Evolutionary conservation across 2,888 invertebrate genomes (phyloP).

Genomic region (Serrognathus titanus): DNA sequence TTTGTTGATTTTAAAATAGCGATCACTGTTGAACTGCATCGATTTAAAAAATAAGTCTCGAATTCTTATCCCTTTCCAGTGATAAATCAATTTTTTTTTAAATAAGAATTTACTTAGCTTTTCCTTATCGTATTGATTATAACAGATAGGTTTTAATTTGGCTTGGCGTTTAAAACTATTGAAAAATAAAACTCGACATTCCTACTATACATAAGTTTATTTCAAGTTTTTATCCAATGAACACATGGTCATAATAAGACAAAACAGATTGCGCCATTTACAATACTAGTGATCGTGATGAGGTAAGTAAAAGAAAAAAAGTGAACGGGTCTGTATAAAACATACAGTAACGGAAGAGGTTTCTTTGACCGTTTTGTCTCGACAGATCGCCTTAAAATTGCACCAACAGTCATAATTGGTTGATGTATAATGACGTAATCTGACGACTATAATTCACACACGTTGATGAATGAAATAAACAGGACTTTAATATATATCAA

Average conservation of each 20-base stretch:
- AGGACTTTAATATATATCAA: slow-evolving; percentile 44
- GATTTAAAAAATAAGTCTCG: too few relatives aligned
- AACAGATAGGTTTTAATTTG: too few relatives aligned
- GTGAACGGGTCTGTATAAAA: slow-evolving; percentile 16
- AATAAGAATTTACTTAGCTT: too few relatives aligned
- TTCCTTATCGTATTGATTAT: too few relatives aligned
- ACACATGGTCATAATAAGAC: slow-evolving; percentile 47
- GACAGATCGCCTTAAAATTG: slow-evolving; percentile 30
- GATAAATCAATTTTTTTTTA: too few relatives aligned
- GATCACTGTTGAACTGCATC: too few relatives aligned
- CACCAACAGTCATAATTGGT: slow-evolving; percentile 45
- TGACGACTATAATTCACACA: slow-evolving; percentile 33
- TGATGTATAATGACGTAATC: slow-evolving; percentile 48
- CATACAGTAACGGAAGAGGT: too few relatives aligned
- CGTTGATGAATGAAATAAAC: slow-evolving; percentile 24
- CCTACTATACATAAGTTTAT: slow-evolving; percentile 38
- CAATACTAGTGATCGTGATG: slow-evolving; percentile 32
- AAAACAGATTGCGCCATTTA: slow-evolving; percentile 47
- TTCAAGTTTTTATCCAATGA: slow-evolving; percentile 48
- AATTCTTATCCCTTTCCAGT: too few relatives aligned
- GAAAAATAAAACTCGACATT: neutral
- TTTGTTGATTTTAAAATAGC: too few relatives aligned
- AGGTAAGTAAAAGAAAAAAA: slow-evolving; percentile 17
- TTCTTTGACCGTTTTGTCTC: slow-evolving; percentile 9
- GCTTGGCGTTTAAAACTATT: too few relatives aligned